Evolutionary conservation across 2,797 vertebrate genomes (phyloP).

Genomic region (Coilia nasus): DNA sequence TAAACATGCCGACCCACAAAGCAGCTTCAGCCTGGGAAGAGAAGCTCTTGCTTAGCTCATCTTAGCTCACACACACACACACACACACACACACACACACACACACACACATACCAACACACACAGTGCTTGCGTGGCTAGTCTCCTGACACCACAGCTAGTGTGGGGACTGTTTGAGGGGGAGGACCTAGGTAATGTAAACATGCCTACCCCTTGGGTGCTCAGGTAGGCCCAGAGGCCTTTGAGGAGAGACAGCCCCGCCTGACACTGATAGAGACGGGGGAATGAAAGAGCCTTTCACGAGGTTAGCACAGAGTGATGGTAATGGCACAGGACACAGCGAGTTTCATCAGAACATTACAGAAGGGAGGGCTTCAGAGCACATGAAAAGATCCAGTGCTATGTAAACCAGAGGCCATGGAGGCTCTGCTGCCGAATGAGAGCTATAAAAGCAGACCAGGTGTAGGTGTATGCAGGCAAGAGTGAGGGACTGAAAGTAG

Average conservation of each 20-base stretch:
- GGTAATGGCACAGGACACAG: constrained; percentile 24
- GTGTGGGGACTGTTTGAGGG: too few relatives aligned
- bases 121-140: too few relatives aligned
- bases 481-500: too few relatives aligned
- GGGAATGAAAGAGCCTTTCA: constrained; percentile 30
- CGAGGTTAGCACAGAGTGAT: neutral
- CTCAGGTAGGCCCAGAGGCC: neutral
- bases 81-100: too few relatives aligned
- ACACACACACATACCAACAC: too few relatives aligned
- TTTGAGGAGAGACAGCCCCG: constrained; percentile 29
- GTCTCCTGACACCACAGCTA: too few relatives aligned
- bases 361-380: neutral
- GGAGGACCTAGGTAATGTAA: neutral
- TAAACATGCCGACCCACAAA: neutral
- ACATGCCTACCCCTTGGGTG: neutral
- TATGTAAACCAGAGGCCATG: neutral
- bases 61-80: too few relatives aligned
- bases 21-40: neutral
- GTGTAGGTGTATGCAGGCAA: too few relatives aligned
- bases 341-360: constrained; percentile 29
- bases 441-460: too few relatives aligned
- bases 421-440: too few relatives aligned
- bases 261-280: too few relatives aligned
- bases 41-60: too few relatives aligned
- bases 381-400: neutral